phyloP scores from a whole-genome alignment of 2,888 invertebrate genomes.

The Cylindroiulus punctatus region DNA sequence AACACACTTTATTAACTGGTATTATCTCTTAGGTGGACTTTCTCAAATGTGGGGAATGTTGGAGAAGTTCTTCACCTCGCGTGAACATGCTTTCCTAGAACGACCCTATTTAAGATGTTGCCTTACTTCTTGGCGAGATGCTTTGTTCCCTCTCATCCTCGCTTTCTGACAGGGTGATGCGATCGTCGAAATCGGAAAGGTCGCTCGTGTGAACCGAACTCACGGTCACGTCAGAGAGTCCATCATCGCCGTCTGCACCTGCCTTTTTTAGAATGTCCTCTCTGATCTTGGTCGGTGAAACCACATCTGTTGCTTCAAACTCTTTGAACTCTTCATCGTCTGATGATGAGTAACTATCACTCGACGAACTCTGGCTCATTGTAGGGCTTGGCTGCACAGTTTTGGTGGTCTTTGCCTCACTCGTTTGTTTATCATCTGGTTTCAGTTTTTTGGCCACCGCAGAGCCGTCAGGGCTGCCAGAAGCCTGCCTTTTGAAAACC shows the following conservation, averaged over 20 bases:
- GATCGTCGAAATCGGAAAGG: constrained; percentile 66
- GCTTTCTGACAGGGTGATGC: constrained; percentile 61
- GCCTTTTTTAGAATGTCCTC: constrained; percentile 1
- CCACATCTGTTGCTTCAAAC: neutral
- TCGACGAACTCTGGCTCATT: neutral
- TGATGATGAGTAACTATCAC: neutral
- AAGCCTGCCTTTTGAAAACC: neutral
- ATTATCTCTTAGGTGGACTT: neutral
- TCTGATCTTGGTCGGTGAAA: neutral
- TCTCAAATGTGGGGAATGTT: neutral
- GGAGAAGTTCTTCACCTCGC: neutral
- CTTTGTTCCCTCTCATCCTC: constrained; percentile 63
- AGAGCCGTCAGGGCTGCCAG: neutral
- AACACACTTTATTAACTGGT: neutral
- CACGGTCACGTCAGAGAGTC: constrained; percentile 63
- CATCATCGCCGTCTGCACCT: constrained; percentile 55
- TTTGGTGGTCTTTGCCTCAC: neutral
- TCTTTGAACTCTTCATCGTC: constrained; percentile 26
- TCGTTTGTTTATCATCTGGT: neutral
- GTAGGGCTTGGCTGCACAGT: neutral
- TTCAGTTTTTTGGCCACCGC: neutral
- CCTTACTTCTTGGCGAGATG: constrained; percentile 47
- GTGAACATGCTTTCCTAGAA: neutral
- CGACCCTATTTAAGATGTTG: neutral
- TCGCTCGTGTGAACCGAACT: constrained; percentile 68